Conservation (phyloP, 2,113 vertebrate species). For the Lethenteron camtschaticum region DNA sequence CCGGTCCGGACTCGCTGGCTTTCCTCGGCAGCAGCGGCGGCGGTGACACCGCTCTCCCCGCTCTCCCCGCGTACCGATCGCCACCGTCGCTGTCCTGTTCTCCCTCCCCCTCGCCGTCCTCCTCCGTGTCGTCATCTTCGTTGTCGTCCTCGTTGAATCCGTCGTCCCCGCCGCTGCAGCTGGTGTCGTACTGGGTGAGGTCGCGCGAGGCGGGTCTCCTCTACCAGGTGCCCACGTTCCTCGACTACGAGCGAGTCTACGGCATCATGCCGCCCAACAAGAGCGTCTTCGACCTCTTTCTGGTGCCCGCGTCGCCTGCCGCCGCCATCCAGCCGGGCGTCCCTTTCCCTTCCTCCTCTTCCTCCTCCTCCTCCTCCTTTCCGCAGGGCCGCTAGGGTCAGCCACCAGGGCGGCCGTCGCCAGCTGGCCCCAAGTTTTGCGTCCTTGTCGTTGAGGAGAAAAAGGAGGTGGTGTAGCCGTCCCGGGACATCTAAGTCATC, state of each 20-base stretch:
- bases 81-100: background rate
- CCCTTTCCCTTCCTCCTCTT: background rate
- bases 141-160: too few relatives aligned
- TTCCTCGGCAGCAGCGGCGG: background rate
- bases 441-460: too few relatives aligned
- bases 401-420: too few relatives aligned
- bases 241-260: background rate
- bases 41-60: background rate
- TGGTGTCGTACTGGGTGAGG: too few relatives aligned
- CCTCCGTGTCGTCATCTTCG: too few relatives aligned
- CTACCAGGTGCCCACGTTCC: too few relatives aligned
- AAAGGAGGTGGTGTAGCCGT: too few relatives aligned
- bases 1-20: slow-evolving; percentile 14
- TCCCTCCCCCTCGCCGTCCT: background rate
- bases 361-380: background rate
- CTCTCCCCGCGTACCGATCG: background rate
- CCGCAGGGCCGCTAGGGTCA: too few relatives aligned
- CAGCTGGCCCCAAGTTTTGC: too few relatives aligned
- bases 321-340: background rate
- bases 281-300: slow-evolving; percentile 38
- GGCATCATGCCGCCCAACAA: slow-evolving; percentile 56
- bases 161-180: too few relatives aligned
- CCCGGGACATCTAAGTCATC: too few relatives aligned
- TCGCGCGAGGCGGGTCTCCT: too few relatives aligned
- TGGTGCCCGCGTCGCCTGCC: background rate